Base-by-base conservation (phyloP, 2,888 invertebrate genomes). In the Anagyrus pseudococci region DNA sequence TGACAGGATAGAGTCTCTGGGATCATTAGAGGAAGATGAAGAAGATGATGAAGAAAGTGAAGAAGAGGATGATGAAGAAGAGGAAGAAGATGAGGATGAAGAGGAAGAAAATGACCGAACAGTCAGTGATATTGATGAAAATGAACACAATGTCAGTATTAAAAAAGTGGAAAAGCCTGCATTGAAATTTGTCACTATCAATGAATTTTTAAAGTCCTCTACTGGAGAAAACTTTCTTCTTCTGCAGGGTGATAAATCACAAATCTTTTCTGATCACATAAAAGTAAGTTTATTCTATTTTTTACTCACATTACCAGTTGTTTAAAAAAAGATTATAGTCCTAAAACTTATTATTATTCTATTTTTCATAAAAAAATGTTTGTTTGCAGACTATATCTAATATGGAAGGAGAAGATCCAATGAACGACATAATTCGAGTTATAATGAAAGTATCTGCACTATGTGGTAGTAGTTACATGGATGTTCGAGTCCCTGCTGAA, bases 11-110 rank as follows among this genome's bases (percentile, higher is more conserved):
- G 83, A 86, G 0, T 84, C 85, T 7, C 81, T 89, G 49, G 83
- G 86, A 1, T 83, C 85, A 54, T 84, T 91, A 49, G 87, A 87
- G 0, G 90, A 89, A 10, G 86, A 86, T 70, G 86, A 86, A 44
- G 87, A 85, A 7, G 88, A 88, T 0, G 75, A 77, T 17, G 78
- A 72, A 2, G 68, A 70, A 2, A 82, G 82, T 15, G 80, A 82
- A 3, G 82, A 73, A 4, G 68, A 69, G 7, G 68, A 66, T 26
- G 69, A 65, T 40, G 70, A 71, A 54, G 67, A 80, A 0, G 79
- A 77, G 29, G 79, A 75, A 0, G 68, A 75, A 20, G 73, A 73
- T 4, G 77, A 77, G 0, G 76, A 75, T 0, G 73, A 73, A 1
- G 73, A 74, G 2, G 73, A 72, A 0, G 68, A 67, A 41, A 67